phyloP scores from a whole-genome alignment of 2,888 invertebrate species.

The Coecobrya sp. region DNA sequence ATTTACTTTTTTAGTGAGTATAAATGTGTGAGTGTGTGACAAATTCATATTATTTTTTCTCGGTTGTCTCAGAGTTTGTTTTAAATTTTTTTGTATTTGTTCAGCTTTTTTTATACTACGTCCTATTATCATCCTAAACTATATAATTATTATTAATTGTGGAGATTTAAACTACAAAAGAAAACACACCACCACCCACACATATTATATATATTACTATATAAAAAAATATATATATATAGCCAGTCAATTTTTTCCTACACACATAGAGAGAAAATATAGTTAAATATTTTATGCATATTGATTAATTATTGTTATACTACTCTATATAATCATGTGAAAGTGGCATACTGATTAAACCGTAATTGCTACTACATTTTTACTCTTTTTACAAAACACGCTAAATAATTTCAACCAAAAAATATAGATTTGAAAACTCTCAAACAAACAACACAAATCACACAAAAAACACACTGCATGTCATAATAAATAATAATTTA shows the following conservation, averaged over 20 bases:
- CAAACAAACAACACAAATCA: too few relatives aligned
- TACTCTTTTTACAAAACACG: too few relatives aligned
- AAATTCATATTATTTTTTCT: background rate
- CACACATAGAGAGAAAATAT: background rate
- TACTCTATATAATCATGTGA: background rate
- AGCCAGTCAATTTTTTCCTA: constrained; percentile 76
- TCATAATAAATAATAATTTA: too few relatives aligned
- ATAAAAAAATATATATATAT: too few relatives aligned
- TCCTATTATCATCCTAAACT: too few relatives aligned
- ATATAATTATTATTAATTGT: constrained; percentile 16
- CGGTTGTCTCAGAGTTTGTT: constrained; percentile 6
- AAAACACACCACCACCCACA: background rate
- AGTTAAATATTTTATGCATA: constrained; percentile 19
- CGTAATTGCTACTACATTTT: too few relatives aligned
- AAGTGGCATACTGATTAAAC: too few relatives aligned
- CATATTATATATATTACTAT: too few relatives aligned
- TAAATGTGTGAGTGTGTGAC: background rate
- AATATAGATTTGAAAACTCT: too few relatives aligned
- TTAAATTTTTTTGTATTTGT: constrained; percentile 63
- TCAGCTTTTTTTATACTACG: constrained; percentile 58
- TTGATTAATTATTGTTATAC: constrained; percentile 34
- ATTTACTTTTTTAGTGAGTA: too few relatives aligned
- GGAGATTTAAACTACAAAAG: constrained; percentile 2
- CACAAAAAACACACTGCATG: too few relatives aligned
- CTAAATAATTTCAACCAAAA: too few relatives aligned